A percentile compares a stretch with the other conserved stretches of the same genome.
These are phyloP conservation scores for Eilema caniola DNA, from an alignment of 2,888 invertebrate genomes.

Conservation along the genomic window DNA sequence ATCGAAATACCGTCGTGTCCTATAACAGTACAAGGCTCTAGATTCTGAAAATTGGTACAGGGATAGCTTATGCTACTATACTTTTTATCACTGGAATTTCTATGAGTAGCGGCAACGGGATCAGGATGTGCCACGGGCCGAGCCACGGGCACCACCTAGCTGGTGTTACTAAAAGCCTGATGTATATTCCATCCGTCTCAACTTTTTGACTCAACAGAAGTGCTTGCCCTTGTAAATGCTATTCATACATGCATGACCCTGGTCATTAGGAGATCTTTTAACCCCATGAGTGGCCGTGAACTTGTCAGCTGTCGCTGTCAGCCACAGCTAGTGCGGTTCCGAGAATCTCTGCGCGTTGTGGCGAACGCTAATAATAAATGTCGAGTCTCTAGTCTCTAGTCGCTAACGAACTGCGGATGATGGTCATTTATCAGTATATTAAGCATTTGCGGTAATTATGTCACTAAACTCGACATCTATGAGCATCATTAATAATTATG, in stretches of 20 bases:
- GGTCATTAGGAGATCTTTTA: neutral
- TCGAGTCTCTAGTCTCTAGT: neutral
- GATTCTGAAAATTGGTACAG: no score
- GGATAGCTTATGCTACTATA: no score
- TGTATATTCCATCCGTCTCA: no score
- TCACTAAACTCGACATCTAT: neutral
- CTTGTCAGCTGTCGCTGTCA: conserved; percentile 21
- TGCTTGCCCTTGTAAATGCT: neutral
- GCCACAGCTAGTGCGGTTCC: conserved; percentile 12
- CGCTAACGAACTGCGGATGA: conserved; percentile 21
- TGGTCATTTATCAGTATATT: conserved; percentile 1
- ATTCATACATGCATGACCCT: neutral
- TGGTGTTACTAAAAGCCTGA: no score
- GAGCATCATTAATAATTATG: no score
- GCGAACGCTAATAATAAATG: conserved; percentile 24
- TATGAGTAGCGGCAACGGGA: no score
- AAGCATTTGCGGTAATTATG: neutral
- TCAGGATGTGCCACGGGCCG: no score
- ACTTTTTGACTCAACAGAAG: no score
- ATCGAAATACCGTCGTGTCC: no score
- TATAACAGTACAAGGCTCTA: no score
- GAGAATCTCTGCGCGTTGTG: neutral
- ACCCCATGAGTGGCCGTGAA: conserved; percentile 26
- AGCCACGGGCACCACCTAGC: no score
- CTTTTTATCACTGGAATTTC: no score